These are phyloP conservation scores for Synanceia verrucosa DNA, from an alignment of 2,797 vertebrate genomes.

Conservation along the genomic window DNA sequence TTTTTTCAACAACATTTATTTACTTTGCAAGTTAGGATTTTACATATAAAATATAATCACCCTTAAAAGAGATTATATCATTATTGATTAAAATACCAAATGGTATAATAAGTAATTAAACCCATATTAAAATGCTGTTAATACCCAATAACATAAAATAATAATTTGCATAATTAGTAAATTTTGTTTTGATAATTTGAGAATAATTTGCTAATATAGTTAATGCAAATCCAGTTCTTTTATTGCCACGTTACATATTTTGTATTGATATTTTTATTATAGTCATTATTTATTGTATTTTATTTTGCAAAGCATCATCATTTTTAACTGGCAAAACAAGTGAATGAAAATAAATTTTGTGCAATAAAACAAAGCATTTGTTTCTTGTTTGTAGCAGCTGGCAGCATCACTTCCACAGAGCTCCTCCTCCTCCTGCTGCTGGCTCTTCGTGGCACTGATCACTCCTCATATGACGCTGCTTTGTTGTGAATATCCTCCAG, in stretches of 20 bases:
- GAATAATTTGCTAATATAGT: neutral
- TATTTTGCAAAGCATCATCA: no score
- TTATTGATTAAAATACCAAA: neutral
- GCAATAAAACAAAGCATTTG: no score
- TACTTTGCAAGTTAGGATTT: neutral
- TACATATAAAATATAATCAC: neutral
- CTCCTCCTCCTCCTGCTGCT: constrained; percentile 34
- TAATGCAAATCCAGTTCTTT: neutral
- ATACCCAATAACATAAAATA: neutral
- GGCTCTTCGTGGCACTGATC: constrained; percentile 50
- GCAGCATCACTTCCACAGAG: neutral
- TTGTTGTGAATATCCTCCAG: constrained; percentile 46
- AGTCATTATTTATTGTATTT: no score
- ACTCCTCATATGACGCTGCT: constrained; percentile 43
- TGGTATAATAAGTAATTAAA: neutral
- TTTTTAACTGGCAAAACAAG: no score
- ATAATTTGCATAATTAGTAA: no score
- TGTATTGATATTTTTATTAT: no score
- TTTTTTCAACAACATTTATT: neutral
- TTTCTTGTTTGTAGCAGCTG: neutral
- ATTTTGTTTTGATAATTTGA: no score
- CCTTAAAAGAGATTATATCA: neutral
- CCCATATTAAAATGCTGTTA: neutral
- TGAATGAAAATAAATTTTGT: no score
- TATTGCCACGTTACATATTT: no score